Evolutionary conservation across 2,797 vertebrate genomes (phyloP), one percentile per base, ranked within the genome.

Genomic region (Sebastes matsubarae): DNA sequence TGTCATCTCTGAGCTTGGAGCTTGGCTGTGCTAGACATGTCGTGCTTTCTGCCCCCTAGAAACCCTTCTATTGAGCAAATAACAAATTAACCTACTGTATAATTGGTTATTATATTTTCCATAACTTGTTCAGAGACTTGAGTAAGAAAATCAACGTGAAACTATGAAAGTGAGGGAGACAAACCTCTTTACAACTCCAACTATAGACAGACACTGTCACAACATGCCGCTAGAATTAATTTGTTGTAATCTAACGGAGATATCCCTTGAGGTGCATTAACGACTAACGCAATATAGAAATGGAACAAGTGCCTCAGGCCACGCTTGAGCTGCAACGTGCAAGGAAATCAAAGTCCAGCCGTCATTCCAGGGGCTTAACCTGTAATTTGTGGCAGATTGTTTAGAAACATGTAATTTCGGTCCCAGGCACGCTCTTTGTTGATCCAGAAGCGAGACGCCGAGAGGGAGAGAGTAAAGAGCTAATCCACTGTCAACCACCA

Each of bases 361-460:
- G 58, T 91, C 73, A 67, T 79, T 80, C 82, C 75, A 42, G 77
- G 27, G 69, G 83, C 79, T 90, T 78, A 93, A 92, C 88, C 87
- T 93, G 85, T 84, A 86, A 94, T 95, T 94, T 93, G 75, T 63
- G 78, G 79, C 66, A 81, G 73, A 87, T 89, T 89, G 84, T 89
- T 87, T 80, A 63, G 76, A 87, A 92, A 86, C 80, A 32, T 93
- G 77, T 87, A 68, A 93, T 94, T 91, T 92, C 13, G 25, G 64
- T 74, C 68, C 67, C 59, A 82, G 85, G 55, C 84, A 67, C 12
- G 30, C 64, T 83, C 72, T 81, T 69, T 87, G 82, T 80, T 88
- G 75, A 90, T 83, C 64, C 55, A 65, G 77, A 81, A 61, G 75
- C 13, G 4, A 64, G 64, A 32, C 38, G 68, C 36, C 65, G 50